Percentiles rank a stretch among this genome's conserved stretches.
Conservation (phyloP, 2,888 invertebrate species). For the Aplocera efformata region DNA sequence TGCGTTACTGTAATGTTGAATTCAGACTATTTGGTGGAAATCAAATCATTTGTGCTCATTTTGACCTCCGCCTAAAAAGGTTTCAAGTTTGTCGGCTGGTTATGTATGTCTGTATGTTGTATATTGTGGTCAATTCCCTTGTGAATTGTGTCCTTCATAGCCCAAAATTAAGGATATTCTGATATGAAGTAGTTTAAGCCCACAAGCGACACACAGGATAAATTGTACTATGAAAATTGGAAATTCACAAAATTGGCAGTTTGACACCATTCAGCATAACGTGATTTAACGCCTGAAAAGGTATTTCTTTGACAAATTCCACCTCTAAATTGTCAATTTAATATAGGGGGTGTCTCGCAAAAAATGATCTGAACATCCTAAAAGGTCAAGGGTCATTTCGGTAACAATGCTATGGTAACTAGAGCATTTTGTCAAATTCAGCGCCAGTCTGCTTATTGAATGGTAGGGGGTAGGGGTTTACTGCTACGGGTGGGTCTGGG, state of each 20-base stretch:
- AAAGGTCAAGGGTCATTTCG: conserved; percentile 13
- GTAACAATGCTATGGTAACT: conserved; percentile 13
- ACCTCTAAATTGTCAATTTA: conserved; percentile 26
- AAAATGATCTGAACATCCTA: conserved; percentile 2
- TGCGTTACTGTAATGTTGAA: conserved; percentile 2
- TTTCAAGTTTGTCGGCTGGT: too few relatives aligned
- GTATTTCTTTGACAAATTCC: conserved; percentile 28
- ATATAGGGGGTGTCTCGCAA: conserved; percentile 13
- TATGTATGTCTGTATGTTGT: too few relatives aligned
- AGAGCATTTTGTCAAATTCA: conserved; percentile 18
- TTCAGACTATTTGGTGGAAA: not conserved
- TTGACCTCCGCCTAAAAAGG: too few relatives aligned
- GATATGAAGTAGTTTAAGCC: too few relatives aligned
- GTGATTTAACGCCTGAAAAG: conserved; percentile 20
- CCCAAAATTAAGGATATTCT: too few relatives aligned
- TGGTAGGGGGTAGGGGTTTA: conserved; percentile 2
- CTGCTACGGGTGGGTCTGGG: conserved; percentile 1
- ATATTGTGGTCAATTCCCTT: too few relatives aligned
- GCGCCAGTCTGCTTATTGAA: conserved; percentile 3
- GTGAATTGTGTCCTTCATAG: too few relatives aligned
- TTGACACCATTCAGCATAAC: conserved; percentile 8
- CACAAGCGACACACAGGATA: too few relatives aligned
- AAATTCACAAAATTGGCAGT: conserved; percentile 2
- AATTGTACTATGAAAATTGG: not conserved
- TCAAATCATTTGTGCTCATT: too few relatives aligned